phyloP scores from a whole-genome alignment of 2,888 invertebrate species.

The Habroteleia sp. region DNA sequence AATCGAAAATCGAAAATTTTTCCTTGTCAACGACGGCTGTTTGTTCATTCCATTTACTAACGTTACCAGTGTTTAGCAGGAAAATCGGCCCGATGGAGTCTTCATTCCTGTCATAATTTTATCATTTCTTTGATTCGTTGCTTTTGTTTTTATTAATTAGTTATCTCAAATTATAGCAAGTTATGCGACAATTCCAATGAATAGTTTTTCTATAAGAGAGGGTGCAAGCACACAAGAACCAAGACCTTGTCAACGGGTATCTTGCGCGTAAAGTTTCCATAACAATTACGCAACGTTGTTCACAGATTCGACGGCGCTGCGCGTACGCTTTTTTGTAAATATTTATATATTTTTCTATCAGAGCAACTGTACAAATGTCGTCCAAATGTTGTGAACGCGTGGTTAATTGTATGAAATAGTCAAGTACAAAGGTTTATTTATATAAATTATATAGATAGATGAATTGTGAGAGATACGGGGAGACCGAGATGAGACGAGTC shows the following conservation, averaged over 20 bases:
- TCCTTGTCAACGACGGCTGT: conserved; percentile 20
- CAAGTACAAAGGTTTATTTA: conserved; percentile 48
- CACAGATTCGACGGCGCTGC: conserved; percentile 2
- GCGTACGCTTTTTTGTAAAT: conserved; percentile 11
- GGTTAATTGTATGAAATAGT: conserved; percentile 18
- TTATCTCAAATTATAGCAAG: too few species aligned
- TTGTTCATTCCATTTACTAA: conserved; percentile 7
- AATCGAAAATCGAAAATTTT: conserved; percentile 19
- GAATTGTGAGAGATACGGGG: too few species aligned
- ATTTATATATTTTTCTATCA: conserved; percentile 39
- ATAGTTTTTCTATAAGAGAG: too few species aligned
- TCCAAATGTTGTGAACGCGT: conserved; percentile 9
- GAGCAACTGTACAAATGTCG: conserved; percentile 13
- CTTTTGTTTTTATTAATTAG: too few species aligned
- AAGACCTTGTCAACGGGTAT: too few species aligned
- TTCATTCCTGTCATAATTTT: too few species aligned
- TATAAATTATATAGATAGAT: conserved; percentile 16
- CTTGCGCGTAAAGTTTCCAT: conserved; percentile 11
- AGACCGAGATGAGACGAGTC: too few species aligned
- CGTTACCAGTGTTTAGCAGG: too few species aligned
- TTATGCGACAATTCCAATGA: too few species aligned
- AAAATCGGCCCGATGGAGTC: too few species aligned
- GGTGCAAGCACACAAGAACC: too few species aligned
- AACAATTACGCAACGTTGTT: conserved; percentile 17
- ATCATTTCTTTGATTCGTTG: too few species aligned